Percentiles rank a stretch among this genome's conserved stretches.
Evolutionary conservation across 2,797 vertebrate genomes (phyloP).

Genomic region (Sciurus vulgaris): DNA sequence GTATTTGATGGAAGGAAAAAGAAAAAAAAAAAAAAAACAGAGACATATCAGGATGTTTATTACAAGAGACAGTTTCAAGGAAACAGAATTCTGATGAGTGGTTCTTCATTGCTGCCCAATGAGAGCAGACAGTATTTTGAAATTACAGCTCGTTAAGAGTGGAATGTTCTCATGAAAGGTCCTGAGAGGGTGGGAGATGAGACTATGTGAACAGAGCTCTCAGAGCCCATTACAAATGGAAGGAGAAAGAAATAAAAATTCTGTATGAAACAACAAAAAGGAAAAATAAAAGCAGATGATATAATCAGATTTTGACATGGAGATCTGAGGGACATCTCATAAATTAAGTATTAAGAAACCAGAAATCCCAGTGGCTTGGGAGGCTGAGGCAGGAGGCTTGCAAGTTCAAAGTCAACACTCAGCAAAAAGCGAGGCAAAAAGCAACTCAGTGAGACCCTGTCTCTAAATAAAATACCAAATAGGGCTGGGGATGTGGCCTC

Average conservation of each 20-base stretch:
- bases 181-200: neutral
- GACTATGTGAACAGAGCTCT: neutral
- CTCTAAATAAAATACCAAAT: no score
- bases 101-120: neutral
- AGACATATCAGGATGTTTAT: neutral
- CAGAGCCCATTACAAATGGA: neutral
- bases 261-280: neutral
- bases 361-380: neutral
- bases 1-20: neutral
- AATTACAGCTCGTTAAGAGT: neutral
- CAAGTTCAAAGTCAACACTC: no score
- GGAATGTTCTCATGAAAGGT: neutral
- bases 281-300: neutral
- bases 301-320: neutral
- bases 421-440: no score
- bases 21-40: neutral
- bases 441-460: no score
- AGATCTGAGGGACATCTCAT: neutral
- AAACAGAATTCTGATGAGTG: neutral
- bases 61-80: neutral
- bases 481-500: no score
- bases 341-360: neutral
- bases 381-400: no score
- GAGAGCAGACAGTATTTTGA: neutral
- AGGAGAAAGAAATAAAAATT: neutral